These are phyloP conservation scores for Ibidorhyncha struthersii DNA, from an alignment of 2,113 vertebrate species.

Conservation along the genomic window DNA sequence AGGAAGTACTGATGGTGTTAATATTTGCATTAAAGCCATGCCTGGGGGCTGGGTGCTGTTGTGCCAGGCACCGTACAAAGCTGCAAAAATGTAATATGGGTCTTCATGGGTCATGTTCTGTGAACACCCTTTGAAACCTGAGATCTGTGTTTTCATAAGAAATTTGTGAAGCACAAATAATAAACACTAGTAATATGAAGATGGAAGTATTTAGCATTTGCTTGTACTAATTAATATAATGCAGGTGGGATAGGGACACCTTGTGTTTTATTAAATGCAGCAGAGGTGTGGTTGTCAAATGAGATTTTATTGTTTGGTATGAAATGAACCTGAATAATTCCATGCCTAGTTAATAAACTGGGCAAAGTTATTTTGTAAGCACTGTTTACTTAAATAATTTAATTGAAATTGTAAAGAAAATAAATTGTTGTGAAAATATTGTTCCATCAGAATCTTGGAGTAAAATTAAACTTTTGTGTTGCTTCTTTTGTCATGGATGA, in stretches of 20 bases:
- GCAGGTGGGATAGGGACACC: not conserved
- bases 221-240: not conserved
- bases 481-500: not conserved
- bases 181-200: not conserved
- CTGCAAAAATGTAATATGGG: not conserved
- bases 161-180: not conserved
- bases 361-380: not conserved
- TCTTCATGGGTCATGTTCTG: not conserved
- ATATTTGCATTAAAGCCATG: not conserved
- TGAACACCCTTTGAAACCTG: not conserved
- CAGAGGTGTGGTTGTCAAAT: not conserved
- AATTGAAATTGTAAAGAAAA: not conserved
- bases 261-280: not conserved
- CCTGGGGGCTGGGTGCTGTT: not conserved
- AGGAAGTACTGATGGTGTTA: not conserved
- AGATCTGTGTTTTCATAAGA: not conserved
- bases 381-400: not conserved
- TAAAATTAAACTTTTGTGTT: not conserved
- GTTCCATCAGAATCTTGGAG: not conserved
- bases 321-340: not conserved
- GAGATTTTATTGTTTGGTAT: not conserved
- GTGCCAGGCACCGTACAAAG: not conserved
- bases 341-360: not conserved
- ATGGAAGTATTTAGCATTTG: not conserved
- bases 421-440: not conserved